These are phyloP conservation scores for Drosophila nebulosa DNA, from an alignment of 1,140 invertebrate species.

Conservation along the genomic window DNA sequence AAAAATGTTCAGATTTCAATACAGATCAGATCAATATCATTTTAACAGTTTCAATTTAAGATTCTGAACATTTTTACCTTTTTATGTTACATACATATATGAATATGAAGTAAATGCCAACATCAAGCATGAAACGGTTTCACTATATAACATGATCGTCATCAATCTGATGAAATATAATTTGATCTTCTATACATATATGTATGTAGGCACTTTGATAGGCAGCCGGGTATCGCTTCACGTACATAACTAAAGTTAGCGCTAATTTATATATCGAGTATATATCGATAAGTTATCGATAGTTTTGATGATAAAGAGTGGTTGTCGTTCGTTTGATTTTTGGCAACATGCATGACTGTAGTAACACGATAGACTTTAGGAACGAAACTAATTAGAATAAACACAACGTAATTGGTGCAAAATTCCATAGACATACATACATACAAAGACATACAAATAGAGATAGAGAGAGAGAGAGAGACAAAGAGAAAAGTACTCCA, in stretches of 20 bases:
- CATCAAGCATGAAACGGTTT: not conserved
- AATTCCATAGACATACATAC: not conserved
- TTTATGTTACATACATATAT: slow-evolving; percentile 10
- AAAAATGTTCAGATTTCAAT: not conserved
- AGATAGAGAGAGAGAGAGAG: slow-evolving; percentile 5
- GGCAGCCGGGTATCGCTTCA: too few species aligned
- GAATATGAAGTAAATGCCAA: slow-evolving; percentile 5
- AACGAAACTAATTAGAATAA: not conserved
- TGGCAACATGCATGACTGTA: slow-evolving; percentile 50
- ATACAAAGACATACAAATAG: not conserved
- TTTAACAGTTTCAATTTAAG: not conserved
- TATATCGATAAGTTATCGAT: slow-evolving; percentile 23
- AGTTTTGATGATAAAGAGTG: slow-evolving; percentile 30
- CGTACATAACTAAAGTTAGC: too few species aligned
- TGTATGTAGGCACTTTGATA: not conserved
- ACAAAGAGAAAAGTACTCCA: slow-evolving; percentile 13
- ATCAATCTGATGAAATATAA: not conserved
- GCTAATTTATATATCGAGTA: not conserved
- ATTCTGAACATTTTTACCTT: not conserved
- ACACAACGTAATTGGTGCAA: not conserved
- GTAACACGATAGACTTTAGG: not conserved
- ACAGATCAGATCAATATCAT: not conserved
- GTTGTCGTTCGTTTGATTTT: not conserved
- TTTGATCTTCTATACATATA: not conserved
- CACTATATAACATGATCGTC: too few species aligned